Evolutionary conservation across 2,113 vertebrate species (phyloP).

Genomic region (Grammatotria lemairii): DNA sequence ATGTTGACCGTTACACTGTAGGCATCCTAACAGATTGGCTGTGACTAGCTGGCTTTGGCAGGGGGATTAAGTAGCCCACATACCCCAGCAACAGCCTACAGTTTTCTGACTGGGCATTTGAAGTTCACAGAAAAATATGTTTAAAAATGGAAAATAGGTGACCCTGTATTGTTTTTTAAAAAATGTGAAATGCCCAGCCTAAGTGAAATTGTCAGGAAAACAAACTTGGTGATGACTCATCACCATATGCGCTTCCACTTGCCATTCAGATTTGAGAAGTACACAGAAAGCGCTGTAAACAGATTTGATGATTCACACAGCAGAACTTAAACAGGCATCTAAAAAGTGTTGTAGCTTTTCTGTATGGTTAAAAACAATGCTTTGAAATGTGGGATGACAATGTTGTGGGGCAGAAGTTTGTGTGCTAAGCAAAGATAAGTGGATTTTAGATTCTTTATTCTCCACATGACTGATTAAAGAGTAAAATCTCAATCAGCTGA

Average conservation of each 20-base stretch:
- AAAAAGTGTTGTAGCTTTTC: neutral
- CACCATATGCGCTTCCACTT: constrained; percentile 15
- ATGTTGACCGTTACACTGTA: neutral
- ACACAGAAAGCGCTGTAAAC: neutral
- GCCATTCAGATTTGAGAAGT: neutral
- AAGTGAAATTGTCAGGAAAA: neutral
- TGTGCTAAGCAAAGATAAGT: neutral
- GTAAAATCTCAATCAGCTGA: neutral
- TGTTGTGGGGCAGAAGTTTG: neutral
- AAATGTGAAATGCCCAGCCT: neutral
- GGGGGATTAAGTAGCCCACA: neutral
- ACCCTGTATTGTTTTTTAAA: neutral
- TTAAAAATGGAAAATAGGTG: neutral
- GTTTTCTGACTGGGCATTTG: neutral
- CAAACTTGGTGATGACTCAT: constrained; percentile 20
- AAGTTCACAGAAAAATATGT: neutral
- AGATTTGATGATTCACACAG: constrained; percentile 20
- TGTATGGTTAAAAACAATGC: neutral
- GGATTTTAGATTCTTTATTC: neutral
- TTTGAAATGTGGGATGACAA: neutral
- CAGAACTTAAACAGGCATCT: neutral
- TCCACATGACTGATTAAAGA: neutral
- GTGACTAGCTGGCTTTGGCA: neutral
- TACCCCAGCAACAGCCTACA: neutral
- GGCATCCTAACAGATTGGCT: neutral